phyloP scores from a whole-genome alignment of 2,888 invertebrate genomes.

The Pelosia muscerda region DNA sequence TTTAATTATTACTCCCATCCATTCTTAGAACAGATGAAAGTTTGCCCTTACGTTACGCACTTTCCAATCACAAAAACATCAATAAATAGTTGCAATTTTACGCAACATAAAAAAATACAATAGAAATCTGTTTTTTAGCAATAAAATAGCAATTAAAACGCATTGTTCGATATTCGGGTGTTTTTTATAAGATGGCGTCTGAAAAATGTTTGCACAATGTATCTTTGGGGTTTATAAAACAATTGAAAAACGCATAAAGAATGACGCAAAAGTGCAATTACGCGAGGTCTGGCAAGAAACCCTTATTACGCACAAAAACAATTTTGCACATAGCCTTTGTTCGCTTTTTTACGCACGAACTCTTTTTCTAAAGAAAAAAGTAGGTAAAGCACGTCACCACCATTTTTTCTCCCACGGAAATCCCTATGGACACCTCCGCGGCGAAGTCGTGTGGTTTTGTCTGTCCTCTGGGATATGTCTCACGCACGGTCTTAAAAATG shows the following conservation, averaged over 20 bases:
- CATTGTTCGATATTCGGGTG: conserved; percentile 40
- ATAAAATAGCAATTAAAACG: conserved; percentile 54
- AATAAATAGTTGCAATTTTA: conserved; percentile 62
- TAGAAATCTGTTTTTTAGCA: conserved; percentile 41
- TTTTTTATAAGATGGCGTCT: conserved; percentile 42
- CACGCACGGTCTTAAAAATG: too few species aligned
- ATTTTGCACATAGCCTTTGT: not conserved
- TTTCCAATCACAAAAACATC: conserved; percentile 67
- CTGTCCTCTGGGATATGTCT: too few species aligned
- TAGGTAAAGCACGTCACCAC: too few species aligned
- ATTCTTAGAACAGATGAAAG: conserved; percentile 51
- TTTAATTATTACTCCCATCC: conserved; percentile 8
- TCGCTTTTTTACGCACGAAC: not conserved
- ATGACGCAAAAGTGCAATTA: conserved; percentile 43
- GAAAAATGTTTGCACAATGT: conserved; percentile 58
- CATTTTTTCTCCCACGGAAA: too few species aligned
- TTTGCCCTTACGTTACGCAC: conserved; percentile 49
- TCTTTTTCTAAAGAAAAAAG: not conserved
- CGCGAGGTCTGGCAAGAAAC: not conserved
- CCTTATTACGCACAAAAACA: not conserved
- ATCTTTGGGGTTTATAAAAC: conserved; percentile 54
- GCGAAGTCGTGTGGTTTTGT: too few species aligned
- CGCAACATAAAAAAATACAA: conserved; percentile 56
- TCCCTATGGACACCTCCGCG: too few species aligned
- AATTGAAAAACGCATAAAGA: conserved; percentile 47